A percentile compares a stretch with the other conserved stretches of the same genome.
Conservation (phyloP, 2,888 invertebrate species). For the Masnerella sp. region DNA sequence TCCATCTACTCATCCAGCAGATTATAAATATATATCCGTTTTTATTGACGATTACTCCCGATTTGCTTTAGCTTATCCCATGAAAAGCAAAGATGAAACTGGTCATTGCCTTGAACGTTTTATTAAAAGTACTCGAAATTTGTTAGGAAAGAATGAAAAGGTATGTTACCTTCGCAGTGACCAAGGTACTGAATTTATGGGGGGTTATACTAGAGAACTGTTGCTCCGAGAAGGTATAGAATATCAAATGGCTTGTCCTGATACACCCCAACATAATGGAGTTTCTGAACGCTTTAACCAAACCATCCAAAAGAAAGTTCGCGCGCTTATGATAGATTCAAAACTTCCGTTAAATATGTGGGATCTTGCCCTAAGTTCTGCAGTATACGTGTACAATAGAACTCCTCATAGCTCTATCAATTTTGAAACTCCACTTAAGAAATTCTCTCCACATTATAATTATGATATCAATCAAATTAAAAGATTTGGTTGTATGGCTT, state of each 20-base stretch:
- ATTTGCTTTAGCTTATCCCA: too few relatives aligned
- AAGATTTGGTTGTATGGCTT: slow-evolving; percentile 53
- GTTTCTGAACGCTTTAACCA: not conserved
- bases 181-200: not conserved
- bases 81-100: too few relatives aligned
- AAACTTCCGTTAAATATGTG: slow-evolving; percentile 42
- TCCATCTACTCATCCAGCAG: too few relatives aligned
- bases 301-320: not conserved
- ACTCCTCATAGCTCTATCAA: slow-evolving; percentile 45
- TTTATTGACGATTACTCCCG: too few relatives aligned
- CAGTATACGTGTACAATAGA: slow-evolving; percentile 57
- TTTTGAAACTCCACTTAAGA: not conserved
- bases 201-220: not conserved
- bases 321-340: not conserved
- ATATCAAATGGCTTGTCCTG: not conserved
- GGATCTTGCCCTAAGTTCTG: slow-evolving; percentile 55
- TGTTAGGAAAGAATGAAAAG: too few relatives aligned
- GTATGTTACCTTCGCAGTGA: not conserved
- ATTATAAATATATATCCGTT: too few relatives aligned
- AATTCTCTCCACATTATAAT: slow-evolving; percentile 24
- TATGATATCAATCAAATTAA: slow-evolving; percentile 38
- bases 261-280: not conserved
- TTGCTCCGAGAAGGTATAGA: not conserved
- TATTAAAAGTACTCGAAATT: too few relatives aligned
- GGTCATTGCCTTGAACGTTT: too few relatives aligned